Base-by-base conservation (phyloP, 2,888 invertebrate genomes). In the Drosophila birchii region DNA sequence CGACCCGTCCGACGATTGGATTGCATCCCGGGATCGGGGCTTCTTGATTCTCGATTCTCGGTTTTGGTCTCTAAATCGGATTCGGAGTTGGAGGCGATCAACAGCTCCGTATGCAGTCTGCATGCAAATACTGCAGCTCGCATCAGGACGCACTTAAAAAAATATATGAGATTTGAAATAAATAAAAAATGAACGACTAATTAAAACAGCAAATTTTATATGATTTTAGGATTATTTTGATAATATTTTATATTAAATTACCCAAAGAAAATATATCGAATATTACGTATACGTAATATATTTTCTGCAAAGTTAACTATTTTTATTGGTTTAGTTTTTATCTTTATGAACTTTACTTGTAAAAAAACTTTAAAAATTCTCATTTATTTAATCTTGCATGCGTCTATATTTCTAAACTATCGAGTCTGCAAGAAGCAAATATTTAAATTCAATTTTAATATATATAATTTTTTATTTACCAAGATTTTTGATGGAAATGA, bases 41-140 rank as follows among this genome's bases (percentile, higher is more conserved):
- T 53, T 75, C 84, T 73, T 73, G 26, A 69, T 63, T 44, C 58
- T 44, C 43, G 36, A 39, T 61, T 49, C 66, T 68, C 55, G 29
- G 39, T 57, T 43, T 41, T 18, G 41, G 41, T n/a, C n/a, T 68
- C 47, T 39, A 41, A 56, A 67, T 68, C 67, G 39, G 49, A 68
- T 44, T 62, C 54, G 41, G 66, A 41, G 59, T 59, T 58, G 71
- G 43, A 53, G 64, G 60, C 57, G 57, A 60, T 60, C 60, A 64
- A 53, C 64, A 51, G 58, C 71, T 64, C 58, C 68, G 72, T 83
- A 86, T 89, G 89, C 89, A 86, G 86, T 79, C 85, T 88, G 89
- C 89, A 86, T 87, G 89, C 89, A 86, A 89, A 89, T 85, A 72
- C 44, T 55, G 53, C 47, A 64, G n/a, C 20, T 43, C n/a, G 12